Evolutionary conservation across 2,113 vertebrate species (phyloP), one percentile per base, ranked within the genome.

Genomic region (Coturnix japonica): DNA sequence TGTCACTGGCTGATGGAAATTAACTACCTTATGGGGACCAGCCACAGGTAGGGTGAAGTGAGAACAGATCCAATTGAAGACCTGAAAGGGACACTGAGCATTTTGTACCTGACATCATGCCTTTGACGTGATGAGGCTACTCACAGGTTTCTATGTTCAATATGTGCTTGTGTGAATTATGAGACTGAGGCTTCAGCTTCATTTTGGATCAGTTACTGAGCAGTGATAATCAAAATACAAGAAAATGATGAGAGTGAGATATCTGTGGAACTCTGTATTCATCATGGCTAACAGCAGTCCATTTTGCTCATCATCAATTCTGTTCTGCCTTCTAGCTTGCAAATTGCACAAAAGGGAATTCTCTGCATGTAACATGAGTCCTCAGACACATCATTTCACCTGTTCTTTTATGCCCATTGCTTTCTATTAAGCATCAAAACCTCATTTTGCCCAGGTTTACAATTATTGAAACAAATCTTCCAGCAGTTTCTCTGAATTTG

Each of bases 81-180:
- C 47, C 65, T 56, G 76, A 71, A 78, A 71, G 15, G 30, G 53
- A 47, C 0, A 1, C 41, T 33, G 70, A 81, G 25, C 3, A 2
- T 63, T 91, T 83, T 59, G 13, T 39, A 56, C 71, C 60, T 90
- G 72, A 67, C 51, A 63, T 19, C 2, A 1, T 39, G 61, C 17
- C 44, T 94, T 86, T 88, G 73, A 67, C 90, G 80, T 81, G 65
- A 81, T 74, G 33, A 78, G 43, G 46, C 43, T 84, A n/a, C 25
- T 86, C 81, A 77, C 46, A 83, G 46, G 72, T 20, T 83, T 41
- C 56, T 56, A 13, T 59, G 26, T 88, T 74, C 51, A 70, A 22
- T 14, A 30, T 30, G 22, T 11, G 4, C 23, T 70, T 54, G 26
- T 63, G 54, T 31, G 56, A 87, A 46, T 86, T 83, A 64, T 2